Base-by-base conservation (phyloP, 2,888 invertebrate genomes). In the Nomada hirtipes region DNA sequence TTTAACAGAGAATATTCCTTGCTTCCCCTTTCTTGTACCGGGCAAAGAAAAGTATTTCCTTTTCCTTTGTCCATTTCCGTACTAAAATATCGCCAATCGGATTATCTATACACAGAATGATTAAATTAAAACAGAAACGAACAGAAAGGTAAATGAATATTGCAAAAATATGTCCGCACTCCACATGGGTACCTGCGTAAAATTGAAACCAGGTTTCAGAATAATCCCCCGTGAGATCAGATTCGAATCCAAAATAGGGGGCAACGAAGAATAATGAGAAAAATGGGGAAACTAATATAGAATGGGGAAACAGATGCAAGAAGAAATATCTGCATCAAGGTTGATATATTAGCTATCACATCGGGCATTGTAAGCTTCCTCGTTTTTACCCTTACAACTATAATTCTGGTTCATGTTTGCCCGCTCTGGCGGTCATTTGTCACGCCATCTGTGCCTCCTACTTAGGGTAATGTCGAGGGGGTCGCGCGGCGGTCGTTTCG, bases 261-360 rank as follows among this genome's bases (percentile, higher is more conserved):
- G 47, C 13, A 1, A 15, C 13, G 47, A 47, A 2, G 10, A 15
- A 10, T 13, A 15, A 47, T 11, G 47, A 15, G 47, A 47, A 15
- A 47, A 11, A 47, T 47, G 15, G 47, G 11, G 47, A 3, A 47
- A 15, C 47, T 47, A 47, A 15, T 15, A 47, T 0, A 15, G 47
- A 47, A 47, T 47, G 47, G 47, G 15, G 52, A 15, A 23, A 47
- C 47, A 47, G 47, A 20, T 9, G 47, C 1, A 10, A 23, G 20
- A 42, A 47, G 26, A 42, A 18, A 29, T 53, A 68, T 79, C 76
- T 69, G 36, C 63, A 76, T 73, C 75, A 64, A 50, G 50, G 68
- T 42, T 59, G 64, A 80, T 86, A 83, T 86, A 81, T 86, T 84
- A 80, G 44, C 60, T 60, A 44, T 23, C 76, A 70, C 69, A 44